phyloP scores from a whole-genome alignment of 2,888 invertebrate genomes.

The Phyllotreta cruciferae region DNA sequence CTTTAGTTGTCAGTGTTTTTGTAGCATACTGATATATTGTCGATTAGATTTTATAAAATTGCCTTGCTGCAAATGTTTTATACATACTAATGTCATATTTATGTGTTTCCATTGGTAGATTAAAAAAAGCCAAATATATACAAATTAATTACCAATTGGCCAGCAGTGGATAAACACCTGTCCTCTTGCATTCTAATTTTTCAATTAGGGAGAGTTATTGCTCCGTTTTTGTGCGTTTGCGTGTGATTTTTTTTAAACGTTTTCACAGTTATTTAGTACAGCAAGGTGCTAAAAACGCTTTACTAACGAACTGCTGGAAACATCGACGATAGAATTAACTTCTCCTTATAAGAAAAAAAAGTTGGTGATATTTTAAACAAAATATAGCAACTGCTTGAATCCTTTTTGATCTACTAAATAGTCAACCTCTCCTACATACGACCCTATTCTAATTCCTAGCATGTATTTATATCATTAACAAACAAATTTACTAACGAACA shows the following conservation, averaged over 20 bases:
- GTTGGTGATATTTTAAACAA: constrained; percentile 59
- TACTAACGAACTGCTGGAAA: neutral
- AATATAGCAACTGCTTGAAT: constrained; percentile 51
- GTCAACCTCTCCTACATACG: constrained; percentile 34
- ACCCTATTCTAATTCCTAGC: constrained; percentile 42
- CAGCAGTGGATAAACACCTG: constrained; percentile 58
- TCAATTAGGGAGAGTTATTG: constrained; percentile 31
- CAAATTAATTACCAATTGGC: constrained; percentile 46
- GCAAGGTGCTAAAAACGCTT: neutral
- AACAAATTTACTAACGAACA: no score
- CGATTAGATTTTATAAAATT: constrained; percentile 49
- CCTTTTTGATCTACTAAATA: constrained; percentile 41
- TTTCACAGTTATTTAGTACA: constrained; percentile 2
- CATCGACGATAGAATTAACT: constrained; percentile 24
- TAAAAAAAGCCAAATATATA: constrained; percentile 35
- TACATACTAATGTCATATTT: constrained; percentile 41
- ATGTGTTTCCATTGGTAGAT: constrained; percentile 39
- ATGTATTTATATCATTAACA: constrained; percentile 43
- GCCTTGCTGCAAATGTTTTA: constrained; percentile 49
- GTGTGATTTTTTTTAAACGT: no score
- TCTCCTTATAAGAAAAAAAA: constrained; percentile 45
- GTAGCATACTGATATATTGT: constrained; percentile 52
- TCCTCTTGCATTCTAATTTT: constrained; percentile 52
- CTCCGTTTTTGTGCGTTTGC: neutral
- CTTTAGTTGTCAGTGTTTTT: constrained; percentile 59